phyloP scores from a whole-genome alignment of 2,113 vertebrate species.

The Copsychus sechellarum region DNA sequence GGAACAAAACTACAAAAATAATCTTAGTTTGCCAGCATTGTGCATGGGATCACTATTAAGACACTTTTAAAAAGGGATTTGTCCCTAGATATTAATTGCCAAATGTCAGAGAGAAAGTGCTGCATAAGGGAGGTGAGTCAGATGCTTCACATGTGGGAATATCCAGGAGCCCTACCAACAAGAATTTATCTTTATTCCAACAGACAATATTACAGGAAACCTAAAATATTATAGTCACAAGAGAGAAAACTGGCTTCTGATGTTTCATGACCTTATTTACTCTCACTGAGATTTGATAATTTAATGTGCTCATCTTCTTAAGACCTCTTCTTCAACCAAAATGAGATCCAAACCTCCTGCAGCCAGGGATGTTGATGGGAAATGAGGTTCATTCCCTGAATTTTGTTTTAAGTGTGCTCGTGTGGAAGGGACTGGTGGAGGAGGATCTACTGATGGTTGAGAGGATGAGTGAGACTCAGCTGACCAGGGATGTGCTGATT shows the following conservation, averaged over 20 bases:
- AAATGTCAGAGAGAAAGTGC: neutral
- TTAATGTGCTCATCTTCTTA: neutral
- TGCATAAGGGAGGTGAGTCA: neutral
- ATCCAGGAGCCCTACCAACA: neutral
- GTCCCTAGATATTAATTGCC: neutral
- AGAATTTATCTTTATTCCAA: neutral
- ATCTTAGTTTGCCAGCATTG: neutral
- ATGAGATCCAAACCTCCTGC: neutral
- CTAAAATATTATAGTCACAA: neutral
- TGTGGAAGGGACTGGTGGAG: neutral
- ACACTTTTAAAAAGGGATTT: neutral
- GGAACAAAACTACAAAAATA: neutral
- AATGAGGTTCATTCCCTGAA: neutral
- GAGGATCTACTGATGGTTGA: neutral
- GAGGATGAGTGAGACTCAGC: neutral
- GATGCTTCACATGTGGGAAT: neutral
- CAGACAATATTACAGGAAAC: neutral
- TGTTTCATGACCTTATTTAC: neutral
- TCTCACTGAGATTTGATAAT: neutral
- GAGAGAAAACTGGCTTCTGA: neutral
- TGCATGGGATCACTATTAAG: neutral
- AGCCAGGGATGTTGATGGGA: neutral
- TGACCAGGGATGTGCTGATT: neutral
- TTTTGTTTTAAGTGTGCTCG: neutral
- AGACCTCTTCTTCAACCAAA: neutral